Conservation (phyloP, 2,797 vertebrate genomes). For the Lepidocolaptes lacrymiger region DNA sequence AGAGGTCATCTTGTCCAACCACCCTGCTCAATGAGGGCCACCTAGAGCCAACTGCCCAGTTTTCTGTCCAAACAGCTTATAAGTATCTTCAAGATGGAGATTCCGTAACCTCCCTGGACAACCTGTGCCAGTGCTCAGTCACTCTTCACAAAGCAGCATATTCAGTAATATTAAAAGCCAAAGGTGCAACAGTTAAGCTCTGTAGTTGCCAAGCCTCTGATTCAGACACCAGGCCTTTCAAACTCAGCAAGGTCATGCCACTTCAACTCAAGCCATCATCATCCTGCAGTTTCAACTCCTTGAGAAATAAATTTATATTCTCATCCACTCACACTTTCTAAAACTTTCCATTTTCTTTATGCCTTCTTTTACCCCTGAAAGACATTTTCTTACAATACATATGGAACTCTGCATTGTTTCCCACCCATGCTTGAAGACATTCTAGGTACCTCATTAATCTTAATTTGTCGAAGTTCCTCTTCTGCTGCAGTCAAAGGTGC, state of each 20-base stretch:
- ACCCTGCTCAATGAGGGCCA: neutral
- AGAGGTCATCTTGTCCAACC: neutral
- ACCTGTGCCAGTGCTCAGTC: neutral
- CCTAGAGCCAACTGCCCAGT: neutral
- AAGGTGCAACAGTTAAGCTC: neutral
- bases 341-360: neutral
- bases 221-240: neutral
- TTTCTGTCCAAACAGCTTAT: neutral
- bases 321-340: neutral
- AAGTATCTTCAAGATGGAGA: neutral
- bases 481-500: slow-evolving; percentile 93
- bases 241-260: neutral
- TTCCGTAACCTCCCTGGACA: neutral
- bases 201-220: neutral
- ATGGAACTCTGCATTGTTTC: neutral
- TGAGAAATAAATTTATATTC: neutral
- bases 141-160: neutral
- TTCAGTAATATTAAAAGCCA: neutral
- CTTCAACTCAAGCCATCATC: neutral
- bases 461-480: slow-evolving; percentile 94
- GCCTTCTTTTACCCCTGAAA: neutral
- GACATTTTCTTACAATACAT: neutral
- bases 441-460: slow-evolving; percentile 87
- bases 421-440: neutral
- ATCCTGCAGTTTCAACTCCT: neutral